These are phyloP conservation scores for Periphyllus acericola DNA, from an alignment of 2,888 invertebrate genomes.

Conservation along the genomic window DNA sequence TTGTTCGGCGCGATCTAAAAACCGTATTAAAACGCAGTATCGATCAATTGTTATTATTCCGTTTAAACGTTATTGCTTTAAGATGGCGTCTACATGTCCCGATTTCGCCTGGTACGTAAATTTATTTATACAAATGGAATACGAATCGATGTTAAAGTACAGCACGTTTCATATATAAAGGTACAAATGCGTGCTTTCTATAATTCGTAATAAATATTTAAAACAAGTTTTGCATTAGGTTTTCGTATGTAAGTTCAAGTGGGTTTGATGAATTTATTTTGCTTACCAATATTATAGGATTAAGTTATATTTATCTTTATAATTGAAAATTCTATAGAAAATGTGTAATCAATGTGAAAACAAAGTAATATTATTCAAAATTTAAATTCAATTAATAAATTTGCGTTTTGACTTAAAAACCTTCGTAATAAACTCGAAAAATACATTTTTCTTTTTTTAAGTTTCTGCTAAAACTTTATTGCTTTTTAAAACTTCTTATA, in stretches of 20 bases:
- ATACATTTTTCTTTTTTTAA: not conserved
- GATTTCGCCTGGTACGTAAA: not conserved
- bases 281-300: too few species aligned
- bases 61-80: not conserved
- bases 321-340: too few species aligned
- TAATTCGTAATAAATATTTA: not conserved
- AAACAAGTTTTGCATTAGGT: not conserved
- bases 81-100: not conserved
- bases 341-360: too few species aligned
- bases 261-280: too few species aligned
- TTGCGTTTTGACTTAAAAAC: not conserved
- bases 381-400: too few species aligned
- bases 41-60: constrained; percentile 1
- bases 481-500: constrained; percentile 1
- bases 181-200: not conserved
- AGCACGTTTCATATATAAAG: not conserved
- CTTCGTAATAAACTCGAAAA: not conserved
- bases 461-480: not conserved
- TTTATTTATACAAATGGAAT: not conserved
- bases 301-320: too few species aligned
- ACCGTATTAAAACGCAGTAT: not conserved
- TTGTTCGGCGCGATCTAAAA: not conserved
- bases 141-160: not conserved
- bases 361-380: too few species aligned
- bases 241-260: too few species aligned